Conservation (phyloP, 2,888 invertebrate genomes). For the Oscheius sp. region DNA sequence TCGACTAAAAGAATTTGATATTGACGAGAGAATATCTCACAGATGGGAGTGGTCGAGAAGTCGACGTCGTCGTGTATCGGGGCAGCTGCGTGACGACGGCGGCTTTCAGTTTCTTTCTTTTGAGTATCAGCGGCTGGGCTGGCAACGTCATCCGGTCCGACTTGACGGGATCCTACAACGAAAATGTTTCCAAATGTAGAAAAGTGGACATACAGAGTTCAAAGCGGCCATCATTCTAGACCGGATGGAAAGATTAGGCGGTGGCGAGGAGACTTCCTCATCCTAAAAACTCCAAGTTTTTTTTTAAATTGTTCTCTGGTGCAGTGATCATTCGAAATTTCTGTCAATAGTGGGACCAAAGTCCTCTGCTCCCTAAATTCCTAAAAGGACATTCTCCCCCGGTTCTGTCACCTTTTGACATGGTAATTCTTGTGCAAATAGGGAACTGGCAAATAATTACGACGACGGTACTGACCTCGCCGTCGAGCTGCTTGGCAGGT, state of each 20-base stretch:
- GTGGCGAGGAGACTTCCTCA: slow-evolving; percentile 38
- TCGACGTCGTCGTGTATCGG: not conserved
- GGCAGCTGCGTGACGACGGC: not conserved
- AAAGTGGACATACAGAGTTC: slow-evolving; percentile 48
- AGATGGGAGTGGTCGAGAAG: not conserved
- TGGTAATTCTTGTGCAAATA: slow-evolving; percentile 1
- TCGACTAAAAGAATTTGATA: slow-evolving; percentile 3
- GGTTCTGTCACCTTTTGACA: slow-evolving; percentile 21
- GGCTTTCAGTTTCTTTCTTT: slow-evolving; percentile 12
- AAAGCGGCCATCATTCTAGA: slow-evolving; percentile 68
- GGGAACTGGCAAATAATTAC: not conserved
- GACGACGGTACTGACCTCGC: not conserved
- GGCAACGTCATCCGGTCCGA: not conserved
- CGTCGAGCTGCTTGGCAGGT: slow-evolving; percentile 25
- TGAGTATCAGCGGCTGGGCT: slow-evolving; percentile 28
- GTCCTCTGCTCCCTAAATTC: not conserved
- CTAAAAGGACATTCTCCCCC: not conserved
- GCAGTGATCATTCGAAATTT: not conserved
- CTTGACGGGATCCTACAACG: slow-evolving; percentile 13
- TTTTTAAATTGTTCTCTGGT: slow-evolving; percentile 9
- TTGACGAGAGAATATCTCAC: not conserved
- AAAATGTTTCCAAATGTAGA: not conserved
- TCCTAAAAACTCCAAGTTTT: slow-evolving; percentile 13
- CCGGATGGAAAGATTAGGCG: slow-evolving; percentile 65
- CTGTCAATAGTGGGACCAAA: no score